Conservation (phyloP, 2,797 vertebrate species). For the Poecilia wingei region DNA sequence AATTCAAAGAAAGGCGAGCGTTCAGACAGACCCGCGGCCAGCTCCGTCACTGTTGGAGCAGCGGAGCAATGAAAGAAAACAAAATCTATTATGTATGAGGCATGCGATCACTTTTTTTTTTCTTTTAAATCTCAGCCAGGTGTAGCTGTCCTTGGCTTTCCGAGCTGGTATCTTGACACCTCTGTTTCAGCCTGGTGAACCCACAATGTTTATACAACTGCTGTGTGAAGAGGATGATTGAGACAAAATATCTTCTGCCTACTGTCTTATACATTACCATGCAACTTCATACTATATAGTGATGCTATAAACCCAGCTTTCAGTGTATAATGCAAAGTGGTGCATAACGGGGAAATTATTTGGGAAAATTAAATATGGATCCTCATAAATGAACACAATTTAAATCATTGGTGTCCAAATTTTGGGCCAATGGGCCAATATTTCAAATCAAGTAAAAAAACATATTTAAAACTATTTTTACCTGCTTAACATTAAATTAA, state of each 20-base stretch:
- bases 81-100: background rate
- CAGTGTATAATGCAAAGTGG: background rate
- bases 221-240: background rate
- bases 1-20: conserved; percentile 10
- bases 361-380: background rate
- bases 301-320: background rate
- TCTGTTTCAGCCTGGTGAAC: background rate
- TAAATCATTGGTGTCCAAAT: background rate
- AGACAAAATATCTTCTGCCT: background rate
- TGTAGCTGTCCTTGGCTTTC: conserved; percentile 1
- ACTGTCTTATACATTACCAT: too few species aligned
- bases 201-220: too few species aligned
- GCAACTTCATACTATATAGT: background rate
- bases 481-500: background rate
- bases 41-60: background rate
- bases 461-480: background rate
- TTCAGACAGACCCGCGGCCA: conserved; percentile 8
- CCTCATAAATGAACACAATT: background rate
- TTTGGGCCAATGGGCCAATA: background rate
- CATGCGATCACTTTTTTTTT: background rate
- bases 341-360: background rate
- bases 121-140: background rate
- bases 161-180: conserved; percentile 2
- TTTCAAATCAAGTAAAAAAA: background rate
- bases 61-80: conserved; percentile 11